phyloP scores from a whole-genome alignment of 2,888 invertebrate genomes.

The Drosophila subquinaria region DNA sequence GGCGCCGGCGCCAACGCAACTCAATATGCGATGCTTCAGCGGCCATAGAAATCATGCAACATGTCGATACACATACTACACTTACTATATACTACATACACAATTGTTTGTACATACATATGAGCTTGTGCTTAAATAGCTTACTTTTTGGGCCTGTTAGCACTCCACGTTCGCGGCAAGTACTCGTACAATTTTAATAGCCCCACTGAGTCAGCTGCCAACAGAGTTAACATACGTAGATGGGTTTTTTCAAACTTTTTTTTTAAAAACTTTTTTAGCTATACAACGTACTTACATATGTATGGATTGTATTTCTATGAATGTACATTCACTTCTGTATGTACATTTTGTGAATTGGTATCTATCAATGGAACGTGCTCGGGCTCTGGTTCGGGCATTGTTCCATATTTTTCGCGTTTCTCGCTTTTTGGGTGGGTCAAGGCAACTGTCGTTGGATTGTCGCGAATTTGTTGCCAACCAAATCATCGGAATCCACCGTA shows the following conservation, averaged over 20 bases:
- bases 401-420: constrained; percentile 19
- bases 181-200: constrained; percentile 23
- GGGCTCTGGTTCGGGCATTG: constrained; percentile 13
- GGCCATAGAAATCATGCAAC: constrained; percentile 23
- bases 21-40: constrained; percentile 17
- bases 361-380: constrained; percentile 40
- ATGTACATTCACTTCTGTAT: background rate
- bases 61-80: background rate
- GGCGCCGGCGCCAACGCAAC: constrained; percentile 46
- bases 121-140: background rate
- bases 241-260: constrained; percentile 26
- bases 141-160: constrained; percentile 3
- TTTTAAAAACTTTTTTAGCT: background rate
- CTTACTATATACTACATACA: background rate
- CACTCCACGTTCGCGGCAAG: constrained; percentile 1
- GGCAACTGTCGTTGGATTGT: constrained; percentile 18
- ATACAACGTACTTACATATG: background rate
- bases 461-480: constrained; percentile 4
- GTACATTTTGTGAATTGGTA: constrained; percentile 1
- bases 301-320: background rate
- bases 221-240: constrained; percentile 16
- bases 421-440: constrained; percentile 39
- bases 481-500: background rate
- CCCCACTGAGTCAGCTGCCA: constrained; percentile 41
- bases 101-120: background rate